Conservation (phyloP, 1,140 invertebrate species). For the Thaumatotibia leucotreta region DNA sequence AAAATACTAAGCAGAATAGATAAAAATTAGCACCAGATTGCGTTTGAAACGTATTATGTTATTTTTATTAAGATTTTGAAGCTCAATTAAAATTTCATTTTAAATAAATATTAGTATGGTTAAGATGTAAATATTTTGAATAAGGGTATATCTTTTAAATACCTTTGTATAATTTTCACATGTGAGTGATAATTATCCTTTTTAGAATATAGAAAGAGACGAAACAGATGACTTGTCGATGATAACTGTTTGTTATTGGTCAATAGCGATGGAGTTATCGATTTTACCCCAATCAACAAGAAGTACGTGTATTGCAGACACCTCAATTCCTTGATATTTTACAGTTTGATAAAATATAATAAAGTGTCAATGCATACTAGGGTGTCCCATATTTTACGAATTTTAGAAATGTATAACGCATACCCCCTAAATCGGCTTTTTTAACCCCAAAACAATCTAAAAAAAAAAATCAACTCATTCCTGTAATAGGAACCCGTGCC, state of each 20-base stretch:
- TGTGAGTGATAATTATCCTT: slow-evolving; percentile 4
- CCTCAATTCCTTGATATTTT: neutral
- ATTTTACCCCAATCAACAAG: neutral
- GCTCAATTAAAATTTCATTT: neutral
- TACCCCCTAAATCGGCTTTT: too few species aligned
- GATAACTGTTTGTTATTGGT: slow-evolving; percentile 45
- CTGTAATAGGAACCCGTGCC: too few species aligned
- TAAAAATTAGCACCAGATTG: neutral
- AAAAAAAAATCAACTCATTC: too few species aligned
- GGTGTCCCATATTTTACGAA: too few species aligned
- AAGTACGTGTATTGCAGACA: neutral
- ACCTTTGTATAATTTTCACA: neutral
- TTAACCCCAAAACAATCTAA: too few species aligned
- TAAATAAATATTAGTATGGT: neutral
- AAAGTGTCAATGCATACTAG: too few species aligned
- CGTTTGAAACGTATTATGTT: too few species aligned
- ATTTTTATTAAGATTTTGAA: neutral
- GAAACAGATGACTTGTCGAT: slow-evolving; percentile 62
- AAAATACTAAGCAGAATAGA: neutral
- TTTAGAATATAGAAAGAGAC: slow-evolving; percentile 22
- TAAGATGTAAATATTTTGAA: neutral
- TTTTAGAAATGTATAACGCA: too few species aligned
- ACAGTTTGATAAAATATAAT: neutral
- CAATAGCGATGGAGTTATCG: slow-evolving; percentile 14
- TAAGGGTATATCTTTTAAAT: neutral